Conservation (phyloP, 2,113 vertebrate species). For the Coreoperca whiteheadi region DNA sequence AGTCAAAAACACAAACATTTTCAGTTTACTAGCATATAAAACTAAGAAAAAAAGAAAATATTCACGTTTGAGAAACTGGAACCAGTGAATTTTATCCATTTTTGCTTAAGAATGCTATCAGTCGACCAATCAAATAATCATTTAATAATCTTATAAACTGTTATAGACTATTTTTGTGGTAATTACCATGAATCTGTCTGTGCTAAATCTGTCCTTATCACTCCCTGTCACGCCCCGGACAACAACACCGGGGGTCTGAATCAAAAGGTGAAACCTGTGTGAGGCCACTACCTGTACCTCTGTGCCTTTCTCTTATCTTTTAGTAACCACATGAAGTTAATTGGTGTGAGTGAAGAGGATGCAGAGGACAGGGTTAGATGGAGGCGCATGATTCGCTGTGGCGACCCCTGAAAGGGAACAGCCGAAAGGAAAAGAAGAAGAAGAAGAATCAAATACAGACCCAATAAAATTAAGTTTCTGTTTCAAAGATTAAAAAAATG, state of each 20-base stretch:
- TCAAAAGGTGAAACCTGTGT: slow-evolving; percentile 22
- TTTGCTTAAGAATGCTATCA: no score
- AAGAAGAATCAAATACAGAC: neutral
- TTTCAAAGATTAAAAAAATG: neutral
- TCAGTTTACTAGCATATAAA: neutral
- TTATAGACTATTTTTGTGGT: neutral
- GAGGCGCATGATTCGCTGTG: no score
- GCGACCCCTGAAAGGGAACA: no score
- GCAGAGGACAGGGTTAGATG: no score
- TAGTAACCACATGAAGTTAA: neutral
- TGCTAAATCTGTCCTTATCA: neutral
- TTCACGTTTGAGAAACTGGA: neutral
- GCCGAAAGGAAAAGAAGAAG: no score
- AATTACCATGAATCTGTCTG: neutral
- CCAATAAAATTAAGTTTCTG: neutral
- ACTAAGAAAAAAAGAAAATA: neutral
- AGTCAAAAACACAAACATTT: neutral
- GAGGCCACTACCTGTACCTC: neutral
- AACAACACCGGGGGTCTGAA: neutral
- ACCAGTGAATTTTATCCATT: neutral
- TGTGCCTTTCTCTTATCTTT: neutral
- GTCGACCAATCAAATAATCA: neutral
- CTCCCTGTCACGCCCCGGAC: neutral
- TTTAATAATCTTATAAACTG: neutral
- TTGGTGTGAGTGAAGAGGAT: no score